These are phyloP conservation scores for Periophthalmus magnuspinnatus DNA, from an alignment of 2,797 vertebrate species.

Conservation along the genomic window DNA sequence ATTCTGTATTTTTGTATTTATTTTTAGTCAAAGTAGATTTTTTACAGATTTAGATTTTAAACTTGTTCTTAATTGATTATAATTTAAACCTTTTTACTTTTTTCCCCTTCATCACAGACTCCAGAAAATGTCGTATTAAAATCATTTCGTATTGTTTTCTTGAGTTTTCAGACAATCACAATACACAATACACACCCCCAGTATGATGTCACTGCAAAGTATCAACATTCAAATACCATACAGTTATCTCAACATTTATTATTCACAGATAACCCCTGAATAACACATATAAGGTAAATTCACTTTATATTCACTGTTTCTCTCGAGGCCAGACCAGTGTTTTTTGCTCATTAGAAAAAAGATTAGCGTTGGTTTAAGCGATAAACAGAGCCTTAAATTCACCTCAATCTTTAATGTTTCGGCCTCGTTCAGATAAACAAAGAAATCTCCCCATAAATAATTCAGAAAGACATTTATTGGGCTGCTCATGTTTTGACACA, in stretches of 20 bases:
- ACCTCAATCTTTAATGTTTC: conserved; percentile 2
- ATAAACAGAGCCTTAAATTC: conserved; percentile 5
- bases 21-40: no score
- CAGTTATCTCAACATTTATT: not conserved
- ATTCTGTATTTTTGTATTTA: no score
- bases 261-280: not conserved
- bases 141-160: no score
- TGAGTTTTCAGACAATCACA: no score
- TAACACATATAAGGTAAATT: not conserved
- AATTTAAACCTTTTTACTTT: no score
- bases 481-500: conserved; percentile 32
- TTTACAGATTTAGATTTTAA: no score
- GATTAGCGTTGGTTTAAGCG: not conserved
- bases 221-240: not conserved
- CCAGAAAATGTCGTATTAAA: no score
- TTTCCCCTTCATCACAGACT: not conserved
- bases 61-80: not conserved
- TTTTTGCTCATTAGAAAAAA: not conserved
- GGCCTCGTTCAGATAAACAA: conserved; percentile 27
- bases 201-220: no score
- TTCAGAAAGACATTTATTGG: conserved; percentile 41
- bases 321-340: not conserved
- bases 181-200: no score
- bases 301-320: not conserved
- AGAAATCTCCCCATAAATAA: conserved; percentile 38